Evolutionary conservation across 2,113 vertebrate genomes (phyloP), one percentile per base, ranked within the genome.

Genomic region (Fukomys damarensis): DNA sequence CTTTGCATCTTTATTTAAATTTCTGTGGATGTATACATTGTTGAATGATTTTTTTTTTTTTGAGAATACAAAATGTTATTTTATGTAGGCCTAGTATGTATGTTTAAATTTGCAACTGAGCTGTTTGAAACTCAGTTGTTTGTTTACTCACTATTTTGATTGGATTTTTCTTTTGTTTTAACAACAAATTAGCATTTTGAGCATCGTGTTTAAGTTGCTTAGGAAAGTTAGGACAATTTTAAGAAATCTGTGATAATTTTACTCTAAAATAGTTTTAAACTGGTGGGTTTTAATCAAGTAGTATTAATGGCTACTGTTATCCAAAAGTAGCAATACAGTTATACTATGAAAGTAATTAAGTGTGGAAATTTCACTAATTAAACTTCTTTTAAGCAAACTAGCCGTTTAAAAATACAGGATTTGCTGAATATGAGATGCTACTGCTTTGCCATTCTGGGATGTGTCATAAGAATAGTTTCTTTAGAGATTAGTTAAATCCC

Each of bases 51-150:
- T 14, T 79, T 95, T 14, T 79, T 95, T 97, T 89, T 95, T 93
- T 84, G 43, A 35, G 22, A 94, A 61, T 88, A 82, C 43, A 65
- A 58, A 97, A 86, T 95, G 74, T 87, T 92, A 65, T 17, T 94
- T 70, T 88, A 32, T 72, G 66, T 79, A 74, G 86, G 80, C 46
- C 46, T 38, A 93, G 82, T 79, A 58, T 82, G 22, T 96, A 17
- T 96, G 43, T 70, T 90, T 96, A 95, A 91, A 86, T 97, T 96
- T 74, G 95, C 87, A 92, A 85, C 52, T 86, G 70, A 95, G 72
- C 82, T 96, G 8, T 91, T 94, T 65, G 63, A 91, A 81, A 35
- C 52, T 61, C 19, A 59, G 43, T 94, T 86, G 95, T 72, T 91
- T 86, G 93, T 97, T 82, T 89, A 83, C 24, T 89, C 70, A 32